Conservation (phyloP, 2,888 invertebrate species). For the Drosophila acutilabella region DNA sequence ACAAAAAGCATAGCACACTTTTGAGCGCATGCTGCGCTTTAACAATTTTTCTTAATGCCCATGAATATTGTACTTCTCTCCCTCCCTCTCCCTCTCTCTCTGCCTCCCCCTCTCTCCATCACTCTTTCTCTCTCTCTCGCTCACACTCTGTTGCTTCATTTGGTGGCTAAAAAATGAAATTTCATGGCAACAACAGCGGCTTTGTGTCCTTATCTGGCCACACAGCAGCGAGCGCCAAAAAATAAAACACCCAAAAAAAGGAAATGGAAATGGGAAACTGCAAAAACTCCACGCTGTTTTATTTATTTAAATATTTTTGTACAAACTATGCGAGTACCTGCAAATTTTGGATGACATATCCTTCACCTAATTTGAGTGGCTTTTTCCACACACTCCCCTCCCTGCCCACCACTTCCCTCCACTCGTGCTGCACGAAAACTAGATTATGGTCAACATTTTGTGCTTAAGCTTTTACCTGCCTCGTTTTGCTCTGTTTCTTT, state of each 20-base stretch:
- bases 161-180: conserved; percentile 33
- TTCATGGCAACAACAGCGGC: conserved; percentile 25
- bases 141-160: conserved; percentile 16
- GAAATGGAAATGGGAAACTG: background rate
- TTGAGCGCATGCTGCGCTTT: conserved; percentile 23
- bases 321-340: conserved; percentile 2
- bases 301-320: conserved; percentile 25
- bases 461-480: conserved; percentile 1
- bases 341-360: conserved; percentile 55
- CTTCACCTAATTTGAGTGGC: conserved; percentile 70
- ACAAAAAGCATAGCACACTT: conserved; percentile 21
- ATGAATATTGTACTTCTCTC: conserved; percentile 4
- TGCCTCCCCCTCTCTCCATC: too few relatives aligned
- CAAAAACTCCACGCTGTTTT: conserved; percentile 14
- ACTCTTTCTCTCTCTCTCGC: background rate
- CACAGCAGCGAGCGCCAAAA: conserved; percentile 11
- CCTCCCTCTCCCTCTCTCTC: background rate
- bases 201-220: conserved; percentile 27
- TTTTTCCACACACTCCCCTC: background rate
- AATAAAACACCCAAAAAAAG: background rate
- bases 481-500: background rate
- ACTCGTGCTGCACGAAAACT: conserved; percentile 39
- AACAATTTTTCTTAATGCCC: conserved; percentile 34
- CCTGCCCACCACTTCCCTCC: too few relatives aligned
- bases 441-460: conserved; percentile 67